Evolutionary conservation across 2,797 vertebrate genomes (phyloP), one percentile per base, ranked within the genome.

Genomic region (Myripristis jacobus): DNA sequence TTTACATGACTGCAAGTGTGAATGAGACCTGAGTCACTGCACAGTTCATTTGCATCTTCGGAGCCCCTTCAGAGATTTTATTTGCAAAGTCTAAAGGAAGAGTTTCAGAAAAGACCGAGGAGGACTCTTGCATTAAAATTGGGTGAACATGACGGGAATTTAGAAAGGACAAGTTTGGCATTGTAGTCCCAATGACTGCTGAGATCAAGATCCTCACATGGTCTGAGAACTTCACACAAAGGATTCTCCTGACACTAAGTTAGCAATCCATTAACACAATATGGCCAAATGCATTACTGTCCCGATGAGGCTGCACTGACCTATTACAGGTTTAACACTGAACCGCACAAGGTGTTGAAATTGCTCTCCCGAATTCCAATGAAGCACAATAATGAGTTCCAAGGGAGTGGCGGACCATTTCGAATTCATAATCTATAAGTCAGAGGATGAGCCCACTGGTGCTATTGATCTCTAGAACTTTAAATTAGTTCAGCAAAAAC

Each of bases 401-500:
- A 67, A 65, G 73, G 82, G 81, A 83, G 47, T 53, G 56, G 61
- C 51, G 41, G 75, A 70, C 81, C 44, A 73, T 85, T 83, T 79
- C 34, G 80, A 69, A 86, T 82, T 75, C 79, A 70, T 79, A 78
- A 84, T 81, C 80, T 74, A 77, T 79, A 80, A 73, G 19, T 79
- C 19, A 27, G n/a, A 54, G 13, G 70, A 83, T 72, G 73, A 85
- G 73, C 74, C 73, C 81, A 60, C 22, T 24, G 77, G 73, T 65
- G 67, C 76, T 70, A 65, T 76, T 81, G 83, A 84, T 81, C 61
- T 68, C 24, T 48, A 41, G 16, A 92, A 91, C 79, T 84, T 88
- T 88, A 85, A 84, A 89, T 90, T 76, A 83, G 85, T 84, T 91
- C 70, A 54, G n/a, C 50, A 60, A 65, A 62, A 85, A 86, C 60